These are phyloP conservation scores for Brachionichthys hirsutus DNA, from an alignment of 2,113 vertebrate species.

Conservation along the genomic window DNA sequence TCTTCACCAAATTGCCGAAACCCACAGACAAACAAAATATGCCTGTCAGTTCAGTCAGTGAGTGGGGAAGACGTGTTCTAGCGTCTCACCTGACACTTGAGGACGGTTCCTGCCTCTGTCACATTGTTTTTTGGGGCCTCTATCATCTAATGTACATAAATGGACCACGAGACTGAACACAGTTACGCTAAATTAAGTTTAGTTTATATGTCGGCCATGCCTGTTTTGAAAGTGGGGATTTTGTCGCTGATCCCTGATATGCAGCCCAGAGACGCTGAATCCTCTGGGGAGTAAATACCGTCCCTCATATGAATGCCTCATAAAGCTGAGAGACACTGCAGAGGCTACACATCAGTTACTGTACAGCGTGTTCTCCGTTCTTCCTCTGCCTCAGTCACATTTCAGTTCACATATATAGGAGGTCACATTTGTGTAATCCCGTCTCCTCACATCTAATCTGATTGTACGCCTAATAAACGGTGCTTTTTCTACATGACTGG, in stretches of 20 bases:
- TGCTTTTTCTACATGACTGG: conserved; percentile 28
- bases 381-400: neutral
- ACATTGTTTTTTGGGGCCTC: neutral
- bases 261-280: conserved; percentile 14
- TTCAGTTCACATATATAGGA: conserved; percentile 4
- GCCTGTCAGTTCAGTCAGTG: too few species aligned
- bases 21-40: too few species aligned
- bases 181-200: too few species aligned
- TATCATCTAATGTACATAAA: neutral
- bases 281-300: conserved; percentile 21
- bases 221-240: neutral
- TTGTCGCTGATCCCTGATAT: conserved; percentile 4
- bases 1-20: too few species aligned
- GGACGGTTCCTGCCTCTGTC: neutral
- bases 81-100: neutral
- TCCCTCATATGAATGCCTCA: conserved; percentile 31
- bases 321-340: conserved; percentile 31
- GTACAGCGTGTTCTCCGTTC: conserved; percentile 17
- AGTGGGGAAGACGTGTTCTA: too few species aligned
- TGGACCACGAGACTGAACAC: neutral
- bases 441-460: conserved; percentile 28
- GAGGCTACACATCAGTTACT: neutral
- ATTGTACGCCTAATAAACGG: conserved; percentile 11
- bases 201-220: neutral
- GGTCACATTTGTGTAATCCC: conserved; percentile 20